A percentile compares a stretch with the other conserved stretches of the same genome.
Conservation (phyloP, 2,113 vertebrate species). For the Indicator maculatus region DNA sequence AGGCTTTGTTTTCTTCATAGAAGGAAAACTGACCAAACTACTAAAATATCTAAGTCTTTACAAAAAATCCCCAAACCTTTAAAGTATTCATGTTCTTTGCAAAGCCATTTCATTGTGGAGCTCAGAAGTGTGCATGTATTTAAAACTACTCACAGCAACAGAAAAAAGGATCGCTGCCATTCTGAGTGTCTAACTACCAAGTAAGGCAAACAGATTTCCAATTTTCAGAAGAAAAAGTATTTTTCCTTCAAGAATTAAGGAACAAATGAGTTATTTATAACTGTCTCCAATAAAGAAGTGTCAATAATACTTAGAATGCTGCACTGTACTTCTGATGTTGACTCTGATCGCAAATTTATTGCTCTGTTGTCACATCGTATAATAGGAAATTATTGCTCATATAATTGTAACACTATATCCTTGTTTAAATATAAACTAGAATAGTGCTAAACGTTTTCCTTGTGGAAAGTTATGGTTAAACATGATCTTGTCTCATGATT, state of each 20-base stretch:
- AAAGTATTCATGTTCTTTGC: background rate
- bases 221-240: background rate
- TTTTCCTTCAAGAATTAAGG: conserved; percentile 22
- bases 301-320: background rate
- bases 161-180: background rate
- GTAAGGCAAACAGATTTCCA: conserved; percentile 24
- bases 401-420: background rate
- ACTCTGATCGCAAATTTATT: background rate
- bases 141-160: conserved; percentile 1
- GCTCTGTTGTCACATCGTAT: background rate
- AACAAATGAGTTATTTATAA: conserved; percentile 43
- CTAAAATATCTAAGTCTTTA: background rate
- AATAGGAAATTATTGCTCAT: conserved; percentile 40
- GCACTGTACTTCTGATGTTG: background rate
- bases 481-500: background rate
- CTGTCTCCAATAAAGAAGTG: background rate
- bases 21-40: background rate
- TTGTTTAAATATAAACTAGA: conserved; percentile 38
- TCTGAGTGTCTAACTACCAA: background rate
- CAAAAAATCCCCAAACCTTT: background rate
- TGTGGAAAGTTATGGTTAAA: conserved; percentile 12
- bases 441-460: background rate
- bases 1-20: background rate
- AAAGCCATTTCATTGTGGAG: background rate
- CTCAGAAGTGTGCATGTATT: background rate